Evolutionary conservation across 2,888 invertebrate species (phyloP).

Genomic region (Sturmia bella): DNA sequence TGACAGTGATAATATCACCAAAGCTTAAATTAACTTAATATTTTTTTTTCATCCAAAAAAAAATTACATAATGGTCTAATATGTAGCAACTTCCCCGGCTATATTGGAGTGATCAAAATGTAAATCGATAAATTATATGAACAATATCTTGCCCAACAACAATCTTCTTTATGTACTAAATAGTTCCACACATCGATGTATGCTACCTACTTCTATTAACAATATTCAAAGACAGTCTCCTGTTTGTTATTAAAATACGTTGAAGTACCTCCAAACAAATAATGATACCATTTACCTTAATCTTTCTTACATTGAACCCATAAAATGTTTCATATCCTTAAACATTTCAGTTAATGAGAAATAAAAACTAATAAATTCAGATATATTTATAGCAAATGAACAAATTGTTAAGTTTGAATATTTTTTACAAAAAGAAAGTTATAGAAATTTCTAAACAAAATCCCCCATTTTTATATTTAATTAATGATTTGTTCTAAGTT

Average conservation of each 20-base stretch:
- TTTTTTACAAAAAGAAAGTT: constrained; percentile 71
- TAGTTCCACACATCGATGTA: not conserved
- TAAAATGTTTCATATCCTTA: constrained; percentile 55
- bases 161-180: not conserved
- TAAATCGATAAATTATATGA: constrained; percentile 5
- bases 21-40: not conserved
- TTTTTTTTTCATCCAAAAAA: not conserved
- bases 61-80: constrained; percentile 74
- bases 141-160: not conserved
- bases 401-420: constrained; percentile 75
- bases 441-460: constrained; percentile 66
- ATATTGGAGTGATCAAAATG: constrained; percentile 76
- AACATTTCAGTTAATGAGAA: no score
- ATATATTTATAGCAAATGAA: constrained; percentile 56
- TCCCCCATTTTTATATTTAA: constrained; percentile 73
- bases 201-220: constrained; percentile 74
- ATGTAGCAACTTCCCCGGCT: constrained; percentile 82
- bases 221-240: constrained; percentile 55
- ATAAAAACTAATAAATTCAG: constrained; percentile 59
- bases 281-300: constrained; percentile 58
- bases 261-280: constrained; percentile 55
- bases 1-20: not conserved
- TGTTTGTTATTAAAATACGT: not conserved
- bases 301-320: constrained; percentile 34
- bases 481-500: constrained; percentile 71